A percentile compares a stretch with the other conserved stretches of the same genome.
Evolutionary conservation across 2,797 vertebrate genomes (phyloP).

Genomic region (Channa striata): DNA sequence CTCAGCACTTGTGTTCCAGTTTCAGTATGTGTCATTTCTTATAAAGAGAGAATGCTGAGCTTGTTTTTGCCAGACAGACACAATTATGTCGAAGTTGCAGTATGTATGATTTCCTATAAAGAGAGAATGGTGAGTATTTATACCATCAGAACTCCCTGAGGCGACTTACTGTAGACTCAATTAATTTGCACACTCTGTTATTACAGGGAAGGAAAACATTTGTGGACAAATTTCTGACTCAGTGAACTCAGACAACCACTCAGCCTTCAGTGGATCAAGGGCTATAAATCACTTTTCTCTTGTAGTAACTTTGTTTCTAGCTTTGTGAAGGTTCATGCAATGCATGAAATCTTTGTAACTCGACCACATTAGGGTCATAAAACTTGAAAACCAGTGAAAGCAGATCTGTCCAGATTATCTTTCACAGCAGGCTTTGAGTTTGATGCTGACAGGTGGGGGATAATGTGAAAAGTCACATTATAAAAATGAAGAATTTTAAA

Average conservation of each 20-base stretch:
- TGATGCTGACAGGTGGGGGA: slow-evolving; percentile 65
- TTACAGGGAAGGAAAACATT: slow-evolving; percentile 70
- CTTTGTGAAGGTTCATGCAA: slow-evolving; percentile 27
- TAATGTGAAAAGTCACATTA: slow-evolving; percentile 46
- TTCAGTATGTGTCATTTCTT: slow-evolving; percentile 9
- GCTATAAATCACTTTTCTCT: slow-evolving; percentile 8
- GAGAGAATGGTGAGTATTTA: slow-evolving; percentile 3
- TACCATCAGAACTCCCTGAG: slow-evolving; percentile 6
- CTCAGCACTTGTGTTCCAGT: too few species aligned
- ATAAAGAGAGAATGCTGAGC: not conserved
- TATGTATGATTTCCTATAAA: slow-evolving; percentile 14
- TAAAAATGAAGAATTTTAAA: slow-evolving; percentile 34
- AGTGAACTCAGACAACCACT: slow-evolving; percentile 44
- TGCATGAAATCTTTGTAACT: slow-evolving; percentile 69
- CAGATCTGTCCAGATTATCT: slow-evolving; percentile 62
- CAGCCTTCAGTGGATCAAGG: slow-evolving; percentile 14
- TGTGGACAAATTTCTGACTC: slow-evolving; percentile 51
- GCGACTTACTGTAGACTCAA: slow-evolving; percentile 32
- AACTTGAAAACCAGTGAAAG: slow-evolving; percentile 68
- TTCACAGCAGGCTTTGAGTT: slow-evolving; percentile 51
- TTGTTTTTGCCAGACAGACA: not conserved
- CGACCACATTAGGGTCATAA: slow-evolving; percentile 67
- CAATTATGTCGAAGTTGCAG: not conserved
- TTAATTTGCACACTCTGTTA: slow-evolving; percentile 49
- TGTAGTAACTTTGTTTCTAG: not conserved